Evolutionary conservation across 2,797 vertebrate species (phyloP), one percentile per base, ranked within the genome.

Genomic region (Emydoidea blandingii): DNA sequence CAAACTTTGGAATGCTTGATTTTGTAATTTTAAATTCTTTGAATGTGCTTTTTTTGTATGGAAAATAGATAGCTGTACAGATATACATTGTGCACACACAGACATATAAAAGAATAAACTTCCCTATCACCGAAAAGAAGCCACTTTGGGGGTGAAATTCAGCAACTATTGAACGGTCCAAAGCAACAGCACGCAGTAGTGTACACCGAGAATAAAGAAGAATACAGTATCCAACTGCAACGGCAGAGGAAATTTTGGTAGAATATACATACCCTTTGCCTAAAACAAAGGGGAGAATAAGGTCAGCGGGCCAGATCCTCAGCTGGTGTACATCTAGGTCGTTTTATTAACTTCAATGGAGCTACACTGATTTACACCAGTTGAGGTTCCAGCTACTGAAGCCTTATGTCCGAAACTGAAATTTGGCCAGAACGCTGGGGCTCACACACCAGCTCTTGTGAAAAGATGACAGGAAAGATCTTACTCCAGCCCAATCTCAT

Each of bases 71-170:
- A 65, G n/a, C 65, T 11, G 9, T 23, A 23, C 21, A 72, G n/a
- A 23, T 23, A 37, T 72, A 41, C 19, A 41, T 72, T 41, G 37
- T 41, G n/a, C 65, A 49, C 74, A 18, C 54, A 31, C 31, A 89
- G 94, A 76, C 94, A 34, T 85, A 57, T 62, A 95, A 44, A 76
- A 7, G 25, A 76, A 47, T 47, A 78, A 3, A 47, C 15, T 78
- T 29, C 44, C 0, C 0, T 0, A 0, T n/a, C 59, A 31, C 41
- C 5, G 6, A 78, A 0, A 79, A 59, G 41, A 80, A 62, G 86
- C 52, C 52, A 6, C 86, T 53, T 25, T 53, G 15, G 31, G 19
- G 6, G 44, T 18, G 37, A 47, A 62, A 0, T 0, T n/a, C 23
- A 34, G 84, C 47, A 2, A 8, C 44, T 54, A 0, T 0, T 31